Evolutionary conservation across 2,797 vertebrate species (phyloP).

Genomic region (Miopithecus talapoin): DNA sequence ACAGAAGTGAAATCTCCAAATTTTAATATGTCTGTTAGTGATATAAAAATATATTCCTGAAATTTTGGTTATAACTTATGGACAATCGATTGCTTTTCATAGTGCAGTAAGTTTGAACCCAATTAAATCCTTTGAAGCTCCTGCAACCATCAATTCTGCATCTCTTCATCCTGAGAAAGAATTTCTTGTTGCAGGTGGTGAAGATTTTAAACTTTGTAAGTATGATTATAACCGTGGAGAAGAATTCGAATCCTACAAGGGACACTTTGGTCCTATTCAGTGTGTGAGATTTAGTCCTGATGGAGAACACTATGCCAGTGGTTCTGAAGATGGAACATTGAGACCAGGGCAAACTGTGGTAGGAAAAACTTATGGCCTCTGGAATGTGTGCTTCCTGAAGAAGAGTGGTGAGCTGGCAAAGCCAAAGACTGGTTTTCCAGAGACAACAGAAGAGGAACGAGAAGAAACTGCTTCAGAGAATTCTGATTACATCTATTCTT

Average conservation of each 20-base stretch:
- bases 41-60: conserved; percentile 97
- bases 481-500: conserved; percentile 91
- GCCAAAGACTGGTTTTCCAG: conserved; percentile 84
- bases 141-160: conserved; percentile 95
- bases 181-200: conserved; percentile 96
- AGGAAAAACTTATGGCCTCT: conserved; percentile 97
- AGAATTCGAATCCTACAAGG: conserved; percentile 96
- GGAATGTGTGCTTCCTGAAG: conserved; percentile 97
- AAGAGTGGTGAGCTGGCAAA: conserved; percentile 86
- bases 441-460: conserved; percentile 85
- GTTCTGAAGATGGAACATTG: conserved; percentile 96
- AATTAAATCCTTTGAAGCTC: conserved; percentile 95
- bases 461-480: conserved; percentile 96
- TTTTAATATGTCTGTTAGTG: conserved; percentile 94
- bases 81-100: conserved; percentile 95
- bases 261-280: conserved; percentile 97
- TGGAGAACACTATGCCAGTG: conserved; percentile 96
- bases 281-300: conserved; percentile 98
- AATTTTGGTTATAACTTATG: conserved; percentile 95
- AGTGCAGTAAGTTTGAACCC: conserved; percentile 95
- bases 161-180: conserved; percentile 98
- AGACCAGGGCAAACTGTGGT: conserved; percentile 97
- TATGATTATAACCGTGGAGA: conserved; percentile 97
- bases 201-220: conserved; percentile 99
- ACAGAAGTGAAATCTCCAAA: conserved; percentile 92